A percentile compares a stretch with the other conserved stretches of the same genome.
Conservation (phyloP, 2,888 invertebrate species). For the Diplazon laetatorius region DNA sequence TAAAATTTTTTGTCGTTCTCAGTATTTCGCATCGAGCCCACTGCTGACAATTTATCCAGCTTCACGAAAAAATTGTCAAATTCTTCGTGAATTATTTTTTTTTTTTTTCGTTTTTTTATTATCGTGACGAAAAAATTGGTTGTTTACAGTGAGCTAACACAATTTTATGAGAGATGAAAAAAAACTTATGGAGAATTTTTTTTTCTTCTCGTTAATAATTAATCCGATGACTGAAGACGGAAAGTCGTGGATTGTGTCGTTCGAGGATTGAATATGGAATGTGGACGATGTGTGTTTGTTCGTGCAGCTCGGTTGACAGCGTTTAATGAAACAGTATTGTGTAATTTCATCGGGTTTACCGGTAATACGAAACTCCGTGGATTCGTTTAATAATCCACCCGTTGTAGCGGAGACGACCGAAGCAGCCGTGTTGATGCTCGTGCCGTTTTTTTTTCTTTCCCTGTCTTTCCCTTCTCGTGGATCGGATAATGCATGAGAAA, state of each 20-base stretch:
- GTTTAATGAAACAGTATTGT: slow-evolving; percentile 29
- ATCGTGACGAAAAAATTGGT: too few relatives aligned
- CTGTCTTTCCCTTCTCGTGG: slow-evolving; percentile 37
- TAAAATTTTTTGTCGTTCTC: slow-evolving; percentile 33
- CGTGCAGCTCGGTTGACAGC: slow-evolving; percentile 48
- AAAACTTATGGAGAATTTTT: too few relatives aligned
- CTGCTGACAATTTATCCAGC: not conserved
- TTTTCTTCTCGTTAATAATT: too few relatives aligned
- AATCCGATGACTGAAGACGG: too few relatives aligned
- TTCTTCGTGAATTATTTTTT: not conserved
- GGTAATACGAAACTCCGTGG: slow-evolving; percentile 36
- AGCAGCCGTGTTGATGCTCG: slow-evolving; percentile 31
- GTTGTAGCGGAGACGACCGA: slow-evolving; percentile 8
- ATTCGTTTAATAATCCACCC: slow-evolving; percentile 57
- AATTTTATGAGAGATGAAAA: too few relatives aligned
- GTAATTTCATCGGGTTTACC: slow-evolving; percentile 54
- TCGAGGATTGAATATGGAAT: slow-evolving; percentile 40
- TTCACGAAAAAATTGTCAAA: not conserved
- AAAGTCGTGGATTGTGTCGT: not conserved
- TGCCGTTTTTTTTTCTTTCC: slow-evolving; percentile 35
- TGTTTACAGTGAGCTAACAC: too few relatives aligned
- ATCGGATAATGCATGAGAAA: slow-evolving; percentile 60
- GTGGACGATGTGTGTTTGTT: slow-evolving; percentile 1
- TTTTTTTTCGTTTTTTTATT: not conserved
- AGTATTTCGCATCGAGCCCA: slow-evolving; percentile 1